phyloP scores from a whole-genome alignment of 2,888 invertebrate genomes.

The Oligia fasciuncula region DNA sequence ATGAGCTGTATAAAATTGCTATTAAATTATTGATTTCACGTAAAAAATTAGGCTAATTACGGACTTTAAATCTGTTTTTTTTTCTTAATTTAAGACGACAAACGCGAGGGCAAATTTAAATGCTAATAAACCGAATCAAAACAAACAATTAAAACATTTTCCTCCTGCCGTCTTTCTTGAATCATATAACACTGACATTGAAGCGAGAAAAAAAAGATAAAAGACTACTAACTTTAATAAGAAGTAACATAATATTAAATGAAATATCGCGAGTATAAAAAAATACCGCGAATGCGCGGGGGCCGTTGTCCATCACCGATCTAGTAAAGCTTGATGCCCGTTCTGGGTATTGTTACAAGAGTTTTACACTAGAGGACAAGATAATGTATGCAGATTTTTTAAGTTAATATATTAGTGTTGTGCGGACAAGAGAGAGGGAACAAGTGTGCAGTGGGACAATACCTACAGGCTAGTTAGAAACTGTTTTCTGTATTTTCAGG shows the following conservation, averaged over 20 bases:
- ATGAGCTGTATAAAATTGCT: constrained; percentile 56
- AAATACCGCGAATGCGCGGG: constrained; percentile 53
- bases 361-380: constrained; percentile 59
- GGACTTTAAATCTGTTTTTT: neutral
- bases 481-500: neutral
- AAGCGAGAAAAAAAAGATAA: constrained; percentile 21
- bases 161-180: constrained; percentile 46
- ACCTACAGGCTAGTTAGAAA: neutral
- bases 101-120: neutral
- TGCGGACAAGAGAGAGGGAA: too few relatives aligned
- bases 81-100: neutral
- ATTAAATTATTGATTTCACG: constrained; percentile 47
- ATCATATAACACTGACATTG: constrained; percentile 42
- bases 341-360: constrained; percentile 68
- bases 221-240: constrained; percentile 33
- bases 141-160: constrained; percentile 40
- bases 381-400: constrained; percentile 10
- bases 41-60: constrained; percentile 45
- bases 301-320: constrained; percentile 62
- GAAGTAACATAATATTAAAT: constrained; percentile 47
- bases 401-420: neutral
- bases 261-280: constrained; percentile 48
- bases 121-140: constrained; percentile 26
- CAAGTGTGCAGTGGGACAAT: too few relatives aligned
- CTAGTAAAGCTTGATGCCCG: constrained; percentile 55